A percentile compares a stretch with the other conserved stretches of the same genome.
Evolutionary conservation across 2,797 vertebrate species (phyloP).

Genomic region (Hydrophis major): DNA sequence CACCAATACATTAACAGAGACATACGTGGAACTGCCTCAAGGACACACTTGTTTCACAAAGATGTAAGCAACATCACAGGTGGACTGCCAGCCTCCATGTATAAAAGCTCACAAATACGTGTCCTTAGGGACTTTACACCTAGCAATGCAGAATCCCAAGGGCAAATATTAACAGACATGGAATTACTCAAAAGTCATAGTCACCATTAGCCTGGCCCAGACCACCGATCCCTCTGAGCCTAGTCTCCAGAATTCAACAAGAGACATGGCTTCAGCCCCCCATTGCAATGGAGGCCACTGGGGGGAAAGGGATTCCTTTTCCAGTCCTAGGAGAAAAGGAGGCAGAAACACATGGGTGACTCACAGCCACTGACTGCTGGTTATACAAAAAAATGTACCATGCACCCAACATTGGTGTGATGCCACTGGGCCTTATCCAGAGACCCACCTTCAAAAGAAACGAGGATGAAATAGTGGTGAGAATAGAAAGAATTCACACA

Average conservation of each 20-base stretch:
- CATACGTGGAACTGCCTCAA: not conserved
- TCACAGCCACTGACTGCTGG: not conserved
- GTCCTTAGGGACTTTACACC: not conserved
- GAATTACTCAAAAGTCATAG: conserved; percentile 19
- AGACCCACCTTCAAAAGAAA: not conserved
- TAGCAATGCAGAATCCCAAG: not conserved
- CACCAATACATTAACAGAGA: not conserved
- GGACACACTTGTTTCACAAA: conserved; percentile 17
- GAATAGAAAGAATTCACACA: not conserved
- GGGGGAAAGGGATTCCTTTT: not conserved
- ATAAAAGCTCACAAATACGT: not conserved
- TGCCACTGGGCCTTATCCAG: not conserved
- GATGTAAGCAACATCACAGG: not conserved
- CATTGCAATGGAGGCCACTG: not conserved
- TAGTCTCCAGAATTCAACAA: not conserved
- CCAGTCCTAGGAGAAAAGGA: conserved; percentile 10
- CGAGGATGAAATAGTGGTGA: not conserved
- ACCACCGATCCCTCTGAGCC: conserved; percentile 19
- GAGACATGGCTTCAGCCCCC: not conserved
- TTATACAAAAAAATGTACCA: not conserved
- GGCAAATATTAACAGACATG: not conserved
- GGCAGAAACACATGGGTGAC: conserved; percentile 5
- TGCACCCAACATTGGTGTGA: no score
- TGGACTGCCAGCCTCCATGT: not conserved
- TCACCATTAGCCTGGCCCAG: conserved; percentile 7